phyloP scores from a whole-genome alignment of 2,113 vertebrate species.

The Serranochromis macrocephalus region DNA sequence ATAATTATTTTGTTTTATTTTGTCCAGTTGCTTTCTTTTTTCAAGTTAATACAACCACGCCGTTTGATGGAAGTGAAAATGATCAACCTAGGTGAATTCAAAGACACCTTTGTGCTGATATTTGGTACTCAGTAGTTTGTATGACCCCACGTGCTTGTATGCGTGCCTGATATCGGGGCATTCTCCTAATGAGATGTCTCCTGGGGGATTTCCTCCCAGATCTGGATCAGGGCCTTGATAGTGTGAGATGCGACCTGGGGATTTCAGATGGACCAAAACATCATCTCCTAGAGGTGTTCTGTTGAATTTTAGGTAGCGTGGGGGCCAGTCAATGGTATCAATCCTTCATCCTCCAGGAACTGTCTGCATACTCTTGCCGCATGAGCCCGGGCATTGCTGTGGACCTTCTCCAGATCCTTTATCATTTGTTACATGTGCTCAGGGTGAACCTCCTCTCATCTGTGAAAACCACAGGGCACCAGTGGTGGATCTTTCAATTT shows the following conservation, averaged over 20 bases:
- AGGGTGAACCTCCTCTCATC: not conserved
- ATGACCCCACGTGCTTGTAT: not conserved
- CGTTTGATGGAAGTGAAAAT: not conserved
- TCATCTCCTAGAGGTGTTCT: not conserved
- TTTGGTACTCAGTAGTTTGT: not conserved
- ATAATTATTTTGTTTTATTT: not conserved
- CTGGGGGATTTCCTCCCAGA: not conserved
- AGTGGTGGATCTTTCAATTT: not conserved
- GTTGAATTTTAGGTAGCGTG: not conserved
- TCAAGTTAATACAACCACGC: not conserved
- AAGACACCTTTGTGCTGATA: not conserved
- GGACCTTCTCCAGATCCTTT: not conserved
- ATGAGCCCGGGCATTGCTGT: not conserved
- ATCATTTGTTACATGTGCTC: not conserved
- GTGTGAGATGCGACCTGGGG: not conserved
- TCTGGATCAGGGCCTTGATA: not conserved
- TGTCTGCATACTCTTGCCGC: not conserved
- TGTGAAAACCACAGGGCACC: not conserved
- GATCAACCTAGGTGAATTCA: not conserved
- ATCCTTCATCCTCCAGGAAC: not conserved
- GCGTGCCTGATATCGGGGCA: not conserved
- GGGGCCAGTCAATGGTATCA: not conserved
- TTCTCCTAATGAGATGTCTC: not conserved
- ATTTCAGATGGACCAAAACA: not conserved
- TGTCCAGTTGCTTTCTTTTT: not conserved